Evolutionary conservation across 2,888 invertebrate genomes (phyloP), one percentile per base, ranked within the genome.

Genomic region (Chaetoderma sp.): DNA sequence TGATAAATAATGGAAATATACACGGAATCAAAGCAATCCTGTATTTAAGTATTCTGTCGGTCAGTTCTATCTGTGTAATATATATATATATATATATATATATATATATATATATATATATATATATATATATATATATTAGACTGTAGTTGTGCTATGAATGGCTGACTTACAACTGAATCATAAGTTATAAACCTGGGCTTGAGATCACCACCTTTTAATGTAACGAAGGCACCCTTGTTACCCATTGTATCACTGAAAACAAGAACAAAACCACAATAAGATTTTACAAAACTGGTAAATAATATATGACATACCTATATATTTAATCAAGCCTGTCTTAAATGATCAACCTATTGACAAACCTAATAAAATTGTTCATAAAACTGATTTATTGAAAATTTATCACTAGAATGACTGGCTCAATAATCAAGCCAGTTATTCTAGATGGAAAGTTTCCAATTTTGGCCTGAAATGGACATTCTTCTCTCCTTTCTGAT

Each of bases 241-340:
- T 99, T 99, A 80, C 96, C 97, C 95, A 99, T 98, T 65, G 96
- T 94, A 91, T 98, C 98, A 91, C 97, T 96, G 88, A 44, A 90
- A 90, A 63, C 71, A 13, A 44, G 16, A 16, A 63, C 8, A 25
- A 18, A 60, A 58, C 8, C 16, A 4, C 5, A 25, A 28, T 42
- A 21, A 47, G 2, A 2, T 21, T 13, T n/a, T 13, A n/a, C 39
- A 36, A 36, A 36, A 36, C 10, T 36, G n/a, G n/a, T 36, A 36
- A 10, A 36, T 36, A 10, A 13, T n/a, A 10, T 36, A n/a, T 13
- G 10, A 36, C 10, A 36, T 13, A 13, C 39, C 39, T 13, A 10
- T 13, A n/a, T 36, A n/a, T 36, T 13, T n/a, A 13, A 36, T 13
- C 10, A 36, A 36, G n/a, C 39, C 10, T 13, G n/a, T 10, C 39